A percentile compares a stretch with the other conserved stretches of the same genome.
phyloP scores from a whole-genome alignment of 2,113 vertebrate species.

The Smithornis capensis region DNA sequence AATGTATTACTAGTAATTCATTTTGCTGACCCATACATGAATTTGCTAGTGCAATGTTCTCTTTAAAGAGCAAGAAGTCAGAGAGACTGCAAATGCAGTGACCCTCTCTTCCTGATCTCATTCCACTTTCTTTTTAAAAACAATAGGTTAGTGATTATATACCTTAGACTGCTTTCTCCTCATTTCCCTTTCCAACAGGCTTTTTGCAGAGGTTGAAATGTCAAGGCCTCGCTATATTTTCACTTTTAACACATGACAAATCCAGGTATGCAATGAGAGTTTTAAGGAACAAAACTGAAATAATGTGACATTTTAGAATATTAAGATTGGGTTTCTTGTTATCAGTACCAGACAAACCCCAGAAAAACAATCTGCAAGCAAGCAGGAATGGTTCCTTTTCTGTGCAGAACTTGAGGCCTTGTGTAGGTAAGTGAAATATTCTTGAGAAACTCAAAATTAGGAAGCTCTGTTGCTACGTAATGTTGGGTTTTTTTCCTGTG shows the following conservation, averaged over 20 bases:
- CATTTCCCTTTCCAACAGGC: not conserved
- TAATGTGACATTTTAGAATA: not conserved
- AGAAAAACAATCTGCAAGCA: not conserved
- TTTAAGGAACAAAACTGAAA: not conserved
- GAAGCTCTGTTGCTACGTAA: not conserved
- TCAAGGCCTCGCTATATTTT: not conserved
- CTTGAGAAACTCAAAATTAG: not conserved
- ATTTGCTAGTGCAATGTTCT: not conserved
- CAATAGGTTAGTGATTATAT: not conserved
- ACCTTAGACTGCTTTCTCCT: not conserved
- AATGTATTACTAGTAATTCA: not conserved
- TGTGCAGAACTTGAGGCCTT: not conserved
- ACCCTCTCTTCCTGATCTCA: not conserved
- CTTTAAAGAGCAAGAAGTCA: not conserved
- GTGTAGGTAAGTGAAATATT: not conserved
- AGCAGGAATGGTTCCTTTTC: not conserved
- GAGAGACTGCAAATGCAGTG: not conserved
- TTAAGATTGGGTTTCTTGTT: not conserved
- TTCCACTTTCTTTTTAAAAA: constrained; percentile 1
- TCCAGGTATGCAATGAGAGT: not conserved
- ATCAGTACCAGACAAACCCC: not conserved
- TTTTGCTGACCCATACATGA: not conserved
- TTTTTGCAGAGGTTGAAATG: not conserved
- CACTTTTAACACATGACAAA: not conserved
- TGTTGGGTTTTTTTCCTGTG: not conserved